Percentiles rank a stretch among this genome's conserved stretches.
Conservation (phyloP, 2,797 vertebrate species). For the Mallotus villosus region DNA sequence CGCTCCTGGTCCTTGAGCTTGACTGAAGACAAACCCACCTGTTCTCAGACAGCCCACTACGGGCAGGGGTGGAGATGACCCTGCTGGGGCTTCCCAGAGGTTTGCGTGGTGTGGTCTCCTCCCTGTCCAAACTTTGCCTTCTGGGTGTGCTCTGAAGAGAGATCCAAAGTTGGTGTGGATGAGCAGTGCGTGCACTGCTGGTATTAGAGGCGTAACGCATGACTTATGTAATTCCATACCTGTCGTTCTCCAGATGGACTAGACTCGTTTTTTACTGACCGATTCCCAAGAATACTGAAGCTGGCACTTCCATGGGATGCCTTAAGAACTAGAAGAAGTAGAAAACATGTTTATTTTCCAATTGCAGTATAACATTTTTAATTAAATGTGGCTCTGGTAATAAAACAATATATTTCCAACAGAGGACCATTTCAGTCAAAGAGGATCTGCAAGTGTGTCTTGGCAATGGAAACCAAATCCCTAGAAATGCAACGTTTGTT, state of each 20-base stretch:
- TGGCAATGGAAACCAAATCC: too few relatives aligned
- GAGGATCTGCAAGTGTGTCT: neutral
- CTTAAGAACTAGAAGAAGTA: slow-evolving; percentile 81
- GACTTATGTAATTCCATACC: slow-evolving; percentile 65
- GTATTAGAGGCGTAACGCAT: neutral
- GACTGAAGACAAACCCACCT: slow-evolving; percentile 72
- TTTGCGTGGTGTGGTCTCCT: slow-evolving; percentile 84
- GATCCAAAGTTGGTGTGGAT: neutral
- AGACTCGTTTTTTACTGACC: slow-evolving; percentile 84
- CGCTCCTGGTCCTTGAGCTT: too few relatives aligned
- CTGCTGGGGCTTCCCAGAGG: slow-evolving; percentile 83
- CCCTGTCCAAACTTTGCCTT: slow-evolving; percentile 82
- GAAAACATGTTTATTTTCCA: neutral
- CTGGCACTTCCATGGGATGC: slow-evolving; percentile 90
- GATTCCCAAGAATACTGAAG: slow-evolving; percentile 88
- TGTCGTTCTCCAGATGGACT: slow-evolving; percentile 84
- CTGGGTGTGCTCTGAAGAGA: slow-evolving; percentile 78
- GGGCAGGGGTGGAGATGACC: slow-evolving; percentile 80
- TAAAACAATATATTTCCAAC: neutral
- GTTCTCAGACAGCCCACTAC: slow-evolving; percentile 86
- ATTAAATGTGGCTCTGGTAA: too few relatives aligned
- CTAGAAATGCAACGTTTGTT: too few relatives aligned
- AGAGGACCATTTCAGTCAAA: neutral
- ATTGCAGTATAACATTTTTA: neutral
- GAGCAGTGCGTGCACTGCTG: neutral